Evolutionary conservation across 2,888 invertebrate species (phyloP), one percentile per base, ranked within the genome.

Genomic region (Calameuta pallipes): DNA sequence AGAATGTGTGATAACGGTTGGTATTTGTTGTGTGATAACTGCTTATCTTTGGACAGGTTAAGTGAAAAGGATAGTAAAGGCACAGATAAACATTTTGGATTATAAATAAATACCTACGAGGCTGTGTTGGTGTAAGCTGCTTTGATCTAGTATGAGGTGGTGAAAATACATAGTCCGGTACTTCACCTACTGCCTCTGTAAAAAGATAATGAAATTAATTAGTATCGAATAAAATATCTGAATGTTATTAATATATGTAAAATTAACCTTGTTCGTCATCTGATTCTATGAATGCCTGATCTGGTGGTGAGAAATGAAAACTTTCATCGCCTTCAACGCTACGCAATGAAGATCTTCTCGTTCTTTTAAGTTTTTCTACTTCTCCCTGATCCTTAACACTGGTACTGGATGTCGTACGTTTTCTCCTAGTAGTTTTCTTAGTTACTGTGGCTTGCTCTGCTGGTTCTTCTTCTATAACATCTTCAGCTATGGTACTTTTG

Each of bases 121-220:
- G 85, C 79, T 83, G 84, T 41, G 82, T 81, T 33, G 83, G 30
- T 70, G 78, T 68, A 30, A 68, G 75, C 30, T 77, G 80, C 73
- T 82, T 85, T 11, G 88, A 87, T 80, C 86, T 86, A 56, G 84
- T 86, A 34, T 87, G 84, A 4, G 90, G 89, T 11, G 89, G 85
- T 76, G 90, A 90, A 81, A 90, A 90, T 33, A 88, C 83, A 69
- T 83, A 89, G 34, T 84, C 82, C 35, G 88, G 86, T 69, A 86
- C 85, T 78, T 85, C 80, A 75, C 82, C 83, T 23, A 83, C 83
- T 23, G 83, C 80, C 33, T 78, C 90, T 90, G 81, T 9, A 84
- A 82, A 69, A 69, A 74, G 2, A 3, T 31, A 15, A 71, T 33
- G 69, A 35, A 74, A 34, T 34, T 6, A 31, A 41, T 69, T 34